These are phyloP conservation scores for Microcebus jonahi DNA, from an alignment of 2,113 vertebrate genomes.

Conservation along the genomic window DNA sequence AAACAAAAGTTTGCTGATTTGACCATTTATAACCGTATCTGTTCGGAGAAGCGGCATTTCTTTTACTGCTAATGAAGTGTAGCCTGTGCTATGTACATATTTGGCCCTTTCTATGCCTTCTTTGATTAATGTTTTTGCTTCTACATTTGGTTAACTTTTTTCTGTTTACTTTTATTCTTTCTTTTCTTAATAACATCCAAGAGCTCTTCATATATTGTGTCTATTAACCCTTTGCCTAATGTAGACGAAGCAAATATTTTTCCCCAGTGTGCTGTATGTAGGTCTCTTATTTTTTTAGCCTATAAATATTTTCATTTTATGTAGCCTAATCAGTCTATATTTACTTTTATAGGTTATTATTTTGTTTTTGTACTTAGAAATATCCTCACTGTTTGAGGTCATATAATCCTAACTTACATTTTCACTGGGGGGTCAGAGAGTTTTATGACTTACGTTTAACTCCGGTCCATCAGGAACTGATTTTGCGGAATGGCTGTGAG, in stretches of 20 bases:
- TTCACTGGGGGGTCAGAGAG: background rate
- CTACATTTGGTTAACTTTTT: background rate
- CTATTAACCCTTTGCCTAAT: background rate
- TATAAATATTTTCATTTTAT: background rate
- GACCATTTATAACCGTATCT: background rate
- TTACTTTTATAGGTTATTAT: background rate
- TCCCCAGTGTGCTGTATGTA: background rate
- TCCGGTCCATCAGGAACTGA: background rate
- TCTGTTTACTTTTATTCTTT: background rate
- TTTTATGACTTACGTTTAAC: background rate
- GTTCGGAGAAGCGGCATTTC: background rate
- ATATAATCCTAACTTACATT: background rate
- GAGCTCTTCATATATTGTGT: background rate
- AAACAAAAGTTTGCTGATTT: background rate
- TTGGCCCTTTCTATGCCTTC: background rate
- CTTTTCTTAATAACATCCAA: background rate
- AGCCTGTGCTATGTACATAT: background rate
- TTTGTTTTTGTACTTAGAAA: conserved; percentile 19
- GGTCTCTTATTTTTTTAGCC: background rate
- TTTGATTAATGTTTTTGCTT: background rate
- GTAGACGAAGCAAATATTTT: background rate
- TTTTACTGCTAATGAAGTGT: background rate
- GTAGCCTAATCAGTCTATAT: background rate
- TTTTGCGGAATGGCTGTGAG: background rate
- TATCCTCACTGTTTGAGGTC: background rate